These are phyloP conservation scores for Lepus americanus DNA, from an alignment of 2,113 vertebrate species.

Conservation along the genomic window DNA sequence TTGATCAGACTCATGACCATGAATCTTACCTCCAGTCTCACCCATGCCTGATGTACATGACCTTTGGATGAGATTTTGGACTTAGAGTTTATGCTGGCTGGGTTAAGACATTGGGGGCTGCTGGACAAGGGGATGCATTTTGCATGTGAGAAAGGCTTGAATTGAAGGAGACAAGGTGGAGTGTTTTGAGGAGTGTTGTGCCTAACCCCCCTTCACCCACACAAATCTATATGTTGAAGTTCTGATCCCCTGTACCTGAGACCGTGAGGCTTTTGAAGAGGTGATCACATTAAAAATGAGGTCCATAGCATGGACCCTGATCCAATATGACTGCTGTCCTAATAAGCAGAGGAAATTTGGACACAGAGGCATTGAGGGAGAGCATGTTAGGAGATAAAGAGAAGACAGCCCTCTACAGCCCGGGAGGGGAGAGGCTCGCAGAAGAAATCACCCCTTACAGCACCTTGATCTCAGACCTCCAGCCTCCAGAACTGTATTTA, in stretches of 20 bases:
- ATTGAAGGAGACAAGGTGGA: neutral
- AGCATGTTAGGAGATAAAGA: neutral
- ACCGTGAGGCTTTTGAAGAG: neutral
- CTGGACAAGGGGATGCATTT: neutral
- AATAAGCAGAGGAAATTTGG: neutral
- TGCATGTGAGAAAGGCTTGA: neutral
- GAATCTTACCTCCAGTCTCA: neutral
- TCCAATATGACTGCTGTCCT: neutral
- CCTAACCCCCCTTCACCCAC: too few species aligned
- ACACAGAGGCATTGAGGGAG: neutral
- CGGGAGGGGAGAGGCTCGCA: neutral
- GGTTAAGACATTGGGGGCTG: neutral
- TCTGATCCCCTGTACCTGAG: neutral
- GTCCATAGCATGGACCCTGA: rapidly evolving
- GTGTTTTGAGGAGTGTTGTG: neutral
- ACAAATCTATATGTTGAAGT: neutral
- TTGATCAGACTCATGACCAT: too few species aligned
- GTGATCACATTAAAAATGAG: neutral
- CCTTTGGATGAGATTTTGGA: neutral
- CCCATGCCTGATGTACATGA: too few species aligned
- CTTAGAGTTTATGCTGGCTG: neutral
- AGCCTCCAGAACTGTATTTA: too few species aligned
- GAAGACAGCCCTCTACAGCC: rapidly evolving
- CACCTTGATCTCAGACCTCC: neutral
- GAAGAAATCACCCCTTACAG: too few species aligned